Conservation (phyloP, 2,797 vertebrate species). For the Lacerta bilineata region DNA sequence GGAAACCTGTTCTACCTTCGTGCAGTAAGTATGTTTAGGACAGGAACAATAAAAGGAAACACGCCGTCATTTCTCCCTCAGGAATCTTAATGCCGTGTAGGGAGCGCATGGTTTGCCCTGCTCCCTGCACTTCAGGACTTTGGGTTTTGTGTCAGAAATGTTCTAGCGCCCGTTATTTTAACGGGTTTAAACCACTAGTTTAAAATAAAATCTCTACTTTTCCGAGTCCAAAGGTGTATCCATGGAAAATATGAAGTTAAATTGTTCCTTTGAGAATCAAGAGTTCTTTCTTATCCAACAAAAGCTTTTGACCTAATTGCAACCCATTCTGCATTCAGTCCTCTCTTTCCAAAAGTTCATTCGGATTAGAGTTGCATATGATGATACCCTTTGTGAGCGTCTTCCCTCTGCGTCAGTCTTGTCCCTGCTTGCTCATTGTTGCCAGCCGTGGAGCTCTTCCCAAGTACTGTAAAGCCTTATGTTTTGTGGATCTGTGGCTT, state of each 20-base stretch:
- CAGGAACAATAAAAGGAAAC: too few species aligned
- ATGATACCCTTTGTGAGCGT: not conserved
- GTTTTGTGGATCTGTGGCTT: not conserved
- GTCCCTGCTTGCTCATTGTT: not conserved
- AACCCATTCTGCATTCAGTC: not conserved
- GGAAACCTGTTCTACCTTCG: too few species aligned
- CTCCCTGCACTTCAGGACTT: too few species aligned
- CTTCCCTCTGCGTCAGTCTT: not conserved
- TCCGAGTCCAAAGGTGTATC: not conserved
- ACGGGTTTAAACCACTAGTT: too few species aligned
- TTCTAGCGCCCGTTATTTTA: too few species aligned
- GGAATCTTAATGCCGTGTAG: too few species aligned
- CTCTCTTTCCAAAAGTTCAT: not conserved
- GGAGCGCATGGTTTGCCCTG: too few species aligned
- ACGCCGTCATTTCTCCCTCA: too few species aligned
- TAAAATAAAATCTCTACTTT: constrained; percentile 12
- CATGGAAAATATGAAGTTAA: constrained; percentile 35
- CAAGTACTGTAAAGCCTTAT: not conserved
- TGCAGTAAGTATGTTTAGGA: too few species aligned
- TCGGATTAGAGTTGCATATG: not conserved
- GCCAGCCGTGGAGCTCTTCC: not conserved
- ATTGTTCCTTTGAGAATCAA: constrained; percentile 5
- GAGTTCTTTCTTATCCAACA: not conserved
- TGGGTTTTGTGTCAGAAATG: too few species aligned
- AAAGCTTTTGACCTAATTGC: not conserved